Evolutionary conservation across 2,888 invertebrate species (phyloP), one percentile per base, ranked within the genome.

Genomic region (Erebia palarica): DNA sequence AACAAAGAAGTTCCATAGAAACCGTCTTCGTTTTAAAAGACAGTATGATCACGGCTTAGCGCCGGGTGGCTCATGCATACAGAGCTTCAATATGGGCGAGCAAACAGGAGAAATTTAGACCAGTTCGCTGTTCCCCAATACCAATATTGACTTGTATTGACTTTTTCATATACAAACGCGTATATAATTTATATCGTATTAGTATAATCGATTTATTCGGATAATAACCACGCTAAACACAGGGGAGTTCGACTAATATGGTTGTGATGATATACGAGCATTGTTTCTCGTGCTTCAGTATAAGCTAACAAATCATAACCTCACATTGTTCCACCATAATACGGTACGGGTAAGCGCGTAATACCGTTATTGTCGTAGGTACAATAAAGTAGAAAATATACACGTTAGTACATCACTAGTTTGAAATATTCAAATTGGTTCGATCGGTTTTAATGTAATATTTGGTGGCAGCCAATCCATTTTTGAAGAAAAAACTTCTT

Each of bases 71-170:
- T 78, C 82, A 80, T 84, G 86, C 84, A 85, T 84, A 84, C 81
- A 83, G 77, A 77, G 78, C 77, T 77, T 80, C 81, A 84, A 86
- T 88, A 87, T 85, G 86, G 81, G 77, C 76, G 76, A 74, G 80
- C 83, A 87, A 88, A 89, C 86, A 88, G 74, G 74, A 82, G 83
- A 84, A 85, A 87, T 88, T 86, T 86, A 84, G 87, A 85, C 82
- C 84, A 84, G 82, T 82, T 81, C 76, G 77, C 79, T 80, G 78
- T 83, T 82, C 80, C 78, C 79, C 70, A 80, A 69, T 77, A 81
- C 79, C 83, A 86, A 87, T 86, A 84, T 86, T 83, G 81, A 82
- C 78, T 76, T 63, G 73, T 80, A 83, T 84, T 82, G 82, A 84
- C 82, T 84, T 84, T 86, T 84, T 79, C 78, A 67, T 77, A 75